Evolutionary conservation across 2,113 vertebrate genomes (phyloP).

Genomic region (Callospermophilus lateralis): DNA sequence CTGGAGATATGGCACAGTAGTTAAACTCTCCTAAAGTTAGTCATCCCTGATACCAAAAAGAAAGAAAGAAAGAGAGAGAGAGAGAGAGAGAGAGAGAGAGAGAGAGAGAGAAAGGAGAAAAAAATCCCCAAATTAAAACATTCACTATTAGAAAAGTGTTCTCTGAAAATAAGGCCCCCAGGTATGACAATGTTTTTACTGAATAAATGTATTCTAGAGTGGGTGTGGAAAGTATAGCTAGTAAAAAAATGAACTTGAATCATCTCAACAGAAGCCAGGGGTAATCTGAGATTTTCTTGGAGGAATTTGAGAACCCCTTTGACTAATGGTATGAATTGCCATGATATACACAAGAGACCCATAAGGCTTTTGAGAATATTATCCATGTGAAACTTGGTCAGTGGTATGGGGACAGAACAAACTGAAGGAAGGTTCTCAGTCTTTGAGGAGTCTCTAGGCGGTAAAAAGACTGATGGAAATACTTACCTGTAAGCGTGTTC

Average conservation of each 20-base stretch:
- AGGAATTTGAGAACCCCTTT: background rate
- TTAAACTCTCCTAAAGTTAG: too few relatives aligned
- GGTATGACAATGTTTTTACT: background rate
- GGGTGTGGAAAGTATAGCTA: too few relatives aligned
- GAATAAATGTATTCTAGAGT: background rate
- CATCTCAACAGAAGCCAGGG: background rate
- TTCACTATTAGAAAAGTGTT: background rate
- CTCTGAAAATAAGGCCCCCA: background rate
- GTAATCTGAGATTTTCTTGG: background rate
- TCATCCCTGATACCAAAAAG: too few relatives aligned
- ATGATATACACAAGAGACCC: background rate
- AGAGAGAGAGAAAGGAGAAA: too few relatives aligned
- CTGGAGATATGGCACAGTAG: too few relatives aligned
- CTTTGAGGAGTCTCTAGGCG: background rate
- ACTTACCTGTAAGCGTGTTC: background rate
- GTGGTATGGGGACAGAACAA: background rate
- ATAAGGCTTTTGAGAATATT: background rate
- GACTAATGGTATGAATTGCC: too few relatives aligned
- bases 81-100: too few relatives aligned
- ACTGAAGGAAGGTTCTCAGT: background rate
- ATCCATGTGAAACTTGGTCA: background rate
- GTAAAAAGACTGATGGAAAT: background rate
- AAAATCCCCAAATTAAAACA: background rate
- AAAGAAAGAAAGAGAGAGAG: background rate
- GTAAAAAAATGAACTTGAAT: background rate